These are phyloP conservation scores for Melinaea menophilus DNA, from an alignment of 2,888 invertebrate species.

Conservation along the genomic window DNA sequence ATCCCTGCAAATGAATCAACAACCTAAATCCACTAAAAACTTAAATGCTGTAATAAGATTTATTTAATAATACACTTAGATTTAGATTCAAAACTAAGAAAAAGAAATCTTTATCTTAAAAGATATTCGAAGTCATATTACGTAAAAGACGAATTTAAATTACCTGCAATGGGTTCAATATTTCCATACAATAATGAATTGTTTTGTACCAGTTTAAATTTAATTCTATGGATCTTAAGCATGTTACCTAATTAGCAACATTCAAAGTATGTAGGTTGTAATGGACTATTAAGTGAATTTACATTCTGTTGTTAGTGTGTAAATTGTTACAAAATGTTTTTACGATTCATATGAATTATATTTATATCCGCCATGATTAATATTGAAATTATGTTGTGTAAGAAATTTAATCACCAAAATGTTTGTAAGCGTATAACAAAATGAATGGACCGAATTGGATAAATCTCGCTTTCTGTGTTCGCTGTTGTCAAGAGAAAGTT, in stretches of 20 bases:
- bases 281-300: slow-evolving; percentile 4
- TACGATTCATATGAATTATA: neutral
- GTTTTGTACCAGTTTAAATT: slow-evolving; percentile 67
- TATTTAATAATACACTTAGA: no score
- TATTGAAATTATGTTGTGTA: neutral
- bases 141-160: slow-evolving; percentile 27
- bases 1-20: no score
- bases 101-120: no score
- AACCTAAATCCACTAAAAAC: no score
- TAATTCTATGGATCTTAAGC: slow-evolving; percentile 33
- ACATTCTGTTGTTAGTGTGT: neutral
- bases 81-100: no score
- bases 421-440: no score
- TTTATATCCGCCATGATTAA: neutral
- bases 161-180: slow-evolving; percentile 64
- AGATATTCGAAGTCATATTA: no score
- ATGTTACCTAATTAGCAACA: slow-evolving; percentile 27
- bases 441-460: no score
- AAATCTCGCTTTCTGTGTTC: no score
- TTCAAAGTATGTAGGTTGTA: slow-evolving; percentile 11
- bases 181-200: slow-evolving; percentile 73
- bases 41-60: no score
- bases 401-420: no score
- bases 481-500: no score
- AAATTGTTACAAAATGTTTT: slow-evolving; percentile 1